Percentiles rank a stretch among this genome's conserved stretches.
These are phyloP conservation scores for Odocoileus virginianus DNA, from an alignment of 2,113 vertebrate species.

Conservation along the genomic window DNA sequence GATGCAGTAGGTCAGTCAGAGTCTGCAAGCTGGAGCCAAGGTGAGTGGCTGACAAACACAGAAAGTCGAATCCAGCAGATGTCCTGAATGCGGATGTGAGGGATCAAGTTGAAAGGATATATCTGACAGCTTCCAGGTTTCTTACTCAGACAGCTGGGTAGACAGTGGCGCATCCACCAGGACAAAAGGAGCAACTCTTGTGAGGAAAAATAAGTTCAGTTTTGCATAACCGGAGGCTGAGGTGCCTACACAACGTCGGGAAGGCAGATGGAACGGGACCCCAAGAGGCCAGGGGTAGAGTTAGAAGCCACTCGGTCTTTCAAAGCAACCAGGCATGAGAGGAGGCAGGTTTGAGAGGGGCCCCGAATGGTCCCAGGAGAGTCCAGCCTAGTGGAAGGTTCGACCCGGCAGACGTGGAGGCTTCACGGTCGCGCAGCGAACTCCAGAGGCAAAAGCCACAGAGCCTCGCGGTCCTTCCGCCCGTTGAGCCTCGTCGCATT, in stretches of 20 bases:
- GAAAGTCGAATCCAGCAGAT: neutral
- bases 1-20: neutral
- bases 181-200: neutral
- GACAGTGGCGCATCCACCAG: accelerated
- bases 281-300: too few species aligned
- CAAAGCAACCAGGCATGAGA: accelerated
- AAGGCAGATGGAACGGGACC: neutral
- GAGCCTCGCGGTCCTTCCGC: accelerated
- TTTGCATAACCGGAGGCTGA: neutral
- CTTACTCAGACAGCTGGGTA: neutral
- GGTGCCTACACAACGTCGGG: neutral
- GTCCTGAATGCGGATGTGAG: neutral
- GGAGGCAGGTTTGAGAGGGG: too few species aligned
- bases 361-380: too few species aligned
- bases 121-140: neutral
- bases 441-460: accelerated
- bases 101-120: neutral
- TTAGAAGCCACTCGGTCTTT: neutral
- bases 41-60: neutral
- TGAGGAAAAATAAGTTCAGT: neutral
- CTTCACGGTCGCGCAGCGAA: accelerated
- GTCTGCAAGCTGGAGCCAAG: neutral
- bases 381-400: accelerated
- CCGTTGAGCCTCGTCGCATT: neutral
- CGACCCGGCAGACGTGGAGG: accelerated